phyloP scores from a whole-genome alignment of 2,888 invertebrate species.

The Ischnus inquisitorius region DNA sequence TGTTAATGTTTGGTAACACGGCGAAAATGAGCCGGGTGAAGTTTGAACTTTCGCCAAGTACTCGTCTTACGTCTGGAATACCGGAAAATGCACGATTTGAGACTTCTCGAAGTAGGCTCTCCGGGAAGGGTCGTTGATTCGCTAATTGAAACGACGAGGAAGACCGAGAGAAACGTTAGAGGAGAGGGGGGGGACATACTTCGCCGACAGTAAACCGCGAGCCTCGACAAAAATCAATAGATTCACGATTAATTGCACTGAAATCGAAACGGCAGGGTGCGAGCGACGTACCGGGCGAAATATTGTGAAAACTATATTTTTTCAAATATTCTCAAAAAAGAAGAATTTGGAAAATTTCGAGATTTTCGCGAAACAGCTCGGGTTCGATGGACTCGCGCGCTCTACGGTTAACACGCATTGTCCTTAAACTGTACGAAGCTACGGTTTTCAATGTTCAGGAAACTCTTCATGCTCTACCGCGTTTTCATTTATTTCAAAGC shows the following conservation, averaged over 20 bases:
- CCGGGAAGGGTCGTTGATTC: neutral
- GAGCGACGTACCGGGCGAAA: too few relatives aligned
- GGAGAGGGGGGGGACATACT: too few relatives aligned
- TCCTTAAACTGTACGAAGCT: neutral
- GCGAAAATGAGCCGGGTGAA: constrained; percentile 2
- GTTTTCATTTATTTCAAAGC: neutral
- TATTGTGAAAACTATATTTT: too few relatives aligned
- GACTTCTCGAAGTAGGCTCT: neutral
- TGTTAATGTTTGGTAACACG: constrained; percentile 31
- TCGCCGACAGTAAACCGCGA: too few relatives aligned
- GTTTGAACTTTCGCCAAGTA: constrained; percentile 49
- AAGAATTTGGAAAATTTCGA: too few relatives aligned
- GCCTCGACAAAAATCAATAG: too few relatives aligned
- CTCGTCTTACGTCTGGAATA: constrained; percentile 20
- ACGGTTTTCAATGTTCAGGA: neutral
- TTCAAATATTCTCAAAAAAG: too few relatives aligned
- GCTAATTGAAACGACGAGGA: neutral
- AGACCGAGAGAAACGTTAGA: neutral
- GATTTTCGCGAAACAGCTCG: too few relatives aligned
- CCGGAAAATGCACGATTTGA: constrained; percentile 12
- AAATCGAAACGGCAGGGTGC: too few relatives aligned
- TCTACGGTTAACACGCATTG: too few relatives aligned
- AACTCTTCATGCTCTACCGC: neutral
- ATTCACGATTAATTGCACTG: too few relatives aligned
- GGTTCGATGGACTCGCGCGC: too few relatives aligned